Percentiles rank a stretch among this genome's conserved stretches.
Conservation (phyloP, 2,888 invertebrate species). For the Melanchra persicariae region DNA sequence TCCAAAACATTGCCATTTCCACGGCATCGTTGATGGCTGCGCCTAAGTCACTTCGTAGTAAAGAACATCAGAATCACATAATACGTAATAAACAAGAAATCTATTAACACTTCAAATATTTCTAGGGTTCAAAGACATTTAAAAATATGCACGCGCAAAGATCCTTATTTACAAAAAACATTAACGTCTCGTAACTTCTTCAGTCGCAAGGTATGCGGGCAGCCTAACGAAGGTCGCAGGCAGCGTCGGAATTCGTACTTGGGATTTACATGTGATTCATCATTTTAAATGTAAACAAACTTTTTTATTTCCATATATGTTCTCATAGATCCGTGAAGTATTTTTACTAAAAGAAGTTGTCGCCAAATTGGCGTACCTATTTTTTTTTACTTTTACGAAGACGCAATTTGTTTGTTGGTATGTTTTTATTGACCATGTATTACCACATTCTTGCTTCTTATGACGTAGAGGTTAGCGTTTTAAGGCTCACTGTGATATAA, state of each 20-base stretch:
- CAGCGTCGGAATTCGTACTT: constrained; percentile 75
- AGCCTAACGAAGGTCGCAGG: constrained; percentile 77
- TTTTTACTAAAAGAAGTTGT: constrained; percentile 55
- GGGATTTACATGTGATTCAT: constrained; percentile 87
- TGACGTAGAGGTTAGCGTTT: constrained; percentile 32
- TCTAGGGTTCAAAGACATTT: constrained; percentile 38
- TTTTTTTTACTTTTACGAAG: constrained; percentile 24
- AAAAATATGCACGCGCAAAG: constrained; percentile 9
- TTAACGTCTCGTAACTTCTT: not conserved
- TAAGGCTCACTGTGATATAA: constrained; percentile 30
- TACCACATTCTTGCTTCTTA: constrained; percentile 38
- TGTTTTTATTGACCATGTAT: constrained; percentile 28
- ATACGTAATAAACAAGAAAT: not conserved
- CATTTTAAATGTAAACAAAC: constrained; percentile 83
- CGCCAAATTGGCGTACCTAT: constrained; percentile 3
- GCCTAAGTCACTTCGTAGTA: too few species aligned
- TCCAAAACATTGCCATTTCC: too few species aligned
- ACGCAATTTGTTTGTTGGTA: constrained; percentile 21
- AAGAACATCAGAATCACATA: too few species aligned
- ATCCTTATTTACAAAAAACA: constrained; percentile 14
- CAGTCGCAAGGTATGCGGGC: constrained; percentile 65
- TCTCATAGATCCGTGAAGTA: constrained; percentile 80
- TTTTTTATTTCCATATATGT: constrained; percentile 74
- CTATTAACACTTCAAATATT: constrained; percentile 1
- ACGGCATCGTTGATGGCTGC: too few species aligned